phyloP scores from a whole-genome alignment of 1,140 invertebrate genomes.

The Condylostylus longicornis region DNA sequence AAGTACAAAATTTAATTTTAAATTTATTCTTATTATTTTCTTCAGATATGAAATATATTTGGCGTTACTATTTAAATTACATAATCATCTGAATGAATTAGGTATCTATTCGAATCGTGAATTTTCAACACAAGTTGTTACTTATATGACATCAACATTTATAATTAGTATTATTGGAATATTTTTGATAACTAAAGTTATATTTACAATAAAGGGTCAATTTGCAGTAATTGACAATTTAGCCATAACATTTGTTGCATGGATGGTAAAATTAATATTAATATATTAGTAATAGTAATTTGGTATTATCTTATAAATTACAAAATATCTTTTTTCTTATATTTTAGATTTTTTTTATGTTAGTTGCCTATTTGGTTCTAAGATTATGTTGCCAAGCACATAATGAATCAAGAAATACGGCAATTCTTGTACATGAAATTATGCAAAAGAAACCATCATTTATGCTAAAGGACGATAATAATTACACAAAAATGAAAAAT shows the following conservation, averaged over 20 bases:
- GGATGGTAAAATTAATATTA: too few relatives aligned
- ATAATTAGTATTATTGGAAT: slow-evolving; percentile 4
- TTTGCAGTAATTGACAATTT: not conserved
- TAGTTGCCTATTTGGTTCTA: slow-evolving; percentile 3
- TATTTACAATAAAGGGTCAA: not conserved
- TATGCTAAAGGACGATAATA: slow-evolving; percentile 4
- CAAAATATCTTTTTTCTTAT: too few relatives aligned
- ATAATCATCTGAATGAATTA: not conserved
- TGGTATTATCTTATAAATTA: too few relatives aligned
- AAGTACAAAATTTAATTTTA: too few relatives aligned
- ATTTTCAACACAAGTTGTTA: slow-evolving; percentile 4
- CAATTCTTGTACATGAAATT: slow-evolving; percentile 6
- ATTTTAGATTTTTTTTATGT: too few relatives aligned
- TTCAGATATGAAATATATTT: too few relatives aligned
- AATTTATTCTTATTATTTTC: too few relatives aligned
- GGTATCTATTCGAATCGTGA: not conserved
- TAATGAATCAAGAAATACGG: slow-evolving; percentile 2
- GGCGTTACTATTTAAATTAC: not conserved
- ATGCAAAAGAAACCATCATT: slow-evolving; percentile 7
- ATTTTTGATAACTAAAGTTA: slow-evolving; percentile 7
- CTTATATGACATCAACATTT: slow-evolving; percentile 4
- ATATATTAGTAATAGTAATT: too few relatives aligned
- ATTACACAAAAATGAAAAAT: slow-evolving; percentile 8
- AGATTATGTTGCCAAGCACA: not conserved
- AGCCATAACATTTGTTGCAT: not conserved